Percentiles rank a stretch among this genome's conserved stretches.
phyloP scores from a whole-genome alignment of 2,113 vertebrate species.

The Panthera leo region DNA sequence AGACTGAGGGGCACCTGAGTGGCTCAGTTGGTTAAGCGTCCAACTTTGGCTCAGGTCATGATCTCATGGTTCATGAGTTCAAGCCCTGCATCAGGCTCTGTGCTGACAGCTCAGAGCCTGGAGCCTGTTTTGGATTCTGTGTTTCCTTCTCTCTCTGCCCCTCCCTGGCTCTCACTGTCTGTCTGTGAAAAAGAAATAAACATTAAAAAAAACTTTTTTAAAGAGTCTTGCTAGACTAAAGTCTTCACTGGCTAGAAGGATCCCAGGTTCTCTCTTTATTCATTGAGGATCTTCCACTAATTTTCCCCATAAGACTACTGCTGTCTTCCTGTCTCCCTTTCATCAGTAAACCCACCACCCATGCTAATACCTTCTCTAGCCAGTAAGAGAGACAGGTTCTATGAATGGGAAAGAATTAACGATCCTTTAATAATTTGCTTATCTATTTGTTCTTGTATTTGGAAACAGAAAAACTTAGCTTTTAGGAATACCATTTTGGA shows the following conservation, averaged over 20 bases:
- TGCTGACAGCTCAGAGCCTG: too few species aligned
- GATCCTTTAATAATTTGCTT: slow-evolving; percentile 12
- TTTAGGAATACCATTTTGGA: not conserved
- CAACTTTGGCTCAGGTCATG: too few species aligned
- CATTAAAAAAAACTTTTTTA: too few species aligned
- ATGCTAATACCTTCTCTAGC: not conserved
- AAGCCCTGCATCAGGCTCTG: too few species aligned
- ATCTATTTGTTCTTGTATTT: slow-evolving; percentile 20
- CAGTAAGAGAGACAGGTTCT: not conserved
- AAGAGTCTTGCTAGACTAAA: not conserved
- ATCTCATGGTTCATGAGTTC: too few species aligned
- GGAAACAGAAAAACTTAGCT: not conserved
- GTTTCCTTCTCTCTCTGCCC: too few species aligned
- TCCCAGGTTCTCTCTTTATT: not conserved
- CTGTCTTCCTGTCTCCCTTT: not conserved
- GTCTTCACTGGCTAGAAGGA: not conserved
- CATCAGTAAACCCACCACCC: not conserved
- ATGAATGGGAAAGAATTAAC: not conserved
- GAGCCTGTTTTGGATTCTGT: too few species aligned
- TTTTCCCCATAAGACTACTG: not conserved
- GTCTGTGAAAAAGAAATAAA: too few species aligned
- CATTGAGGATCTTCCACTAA: not conserved
- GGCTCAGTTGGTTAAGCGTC: too few species aligned
- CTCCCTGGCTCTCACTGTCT: too few species aligned
- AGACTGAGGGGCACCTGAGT: not conserved